Evolutionary conservation across 2,113 vertebrate species (phyloP), one percentile per base, ranked within the genome.

Genomic region (Lontra canadensis): DNA sequence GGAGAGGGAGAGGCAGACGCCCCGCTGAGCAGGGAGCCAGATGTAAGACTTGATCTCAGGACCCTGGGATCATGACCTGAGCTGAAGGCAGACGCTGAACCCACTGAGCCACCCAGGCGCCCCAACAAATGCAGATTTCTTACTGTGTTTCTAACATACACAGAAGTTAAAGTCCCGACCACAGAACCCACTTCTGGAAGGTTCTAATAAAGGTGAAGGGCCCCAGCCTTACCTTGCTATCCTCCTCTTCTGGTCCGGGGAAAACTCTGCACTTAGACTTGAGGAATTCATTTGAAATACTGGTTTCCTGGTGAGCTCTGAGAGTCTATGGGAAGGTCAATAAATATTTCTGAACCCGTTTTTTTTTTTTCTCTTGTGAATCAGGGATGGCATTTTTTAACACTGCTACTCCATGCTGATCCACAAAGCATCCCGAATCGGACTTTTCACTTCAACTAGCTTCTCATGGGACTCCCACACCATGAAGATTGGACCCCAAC

Each of bases 201-300:
- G 15, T 74, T 74, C 52, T 90, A 47, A 18, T 52, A 52, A 52
- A n/a, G 31, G 39, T 7, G 14, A 61, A 18, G 31, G 2, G 5
- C 29, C 11, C 15, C 9, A 47, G 47, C 2, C 10, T 15, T 14
- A 55, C 21, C 36, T 76, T 10, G 31, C 20, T 3, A 39, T 29
- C 6, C 6, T 23, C 0, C 0, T 47, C 65, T 49, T 55, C 36
- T 34, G 11, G 26, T 13, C 0, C 17, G 39, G 39, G 65, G 21
- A 71, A 78, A 34, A 20, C 7, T 36, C 5, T 8, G 25, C 34
- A 4, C 57, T 31, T 78, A 31, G 36, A 47, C 12, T 63, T 23
- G 29, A 44, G 18, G 71, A 36, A 7, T 47, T 34, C 13, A 26
- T n/a, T 23, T 36, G 18, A 67, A 74, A 84, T 44, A 15, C 59